Percentiles rank a stretch among this genome's conserved stretches.
phyloP scores from a whole-genome alignment of 2,797 vertebrate species.

The Gambusia yucatana region DNA sequence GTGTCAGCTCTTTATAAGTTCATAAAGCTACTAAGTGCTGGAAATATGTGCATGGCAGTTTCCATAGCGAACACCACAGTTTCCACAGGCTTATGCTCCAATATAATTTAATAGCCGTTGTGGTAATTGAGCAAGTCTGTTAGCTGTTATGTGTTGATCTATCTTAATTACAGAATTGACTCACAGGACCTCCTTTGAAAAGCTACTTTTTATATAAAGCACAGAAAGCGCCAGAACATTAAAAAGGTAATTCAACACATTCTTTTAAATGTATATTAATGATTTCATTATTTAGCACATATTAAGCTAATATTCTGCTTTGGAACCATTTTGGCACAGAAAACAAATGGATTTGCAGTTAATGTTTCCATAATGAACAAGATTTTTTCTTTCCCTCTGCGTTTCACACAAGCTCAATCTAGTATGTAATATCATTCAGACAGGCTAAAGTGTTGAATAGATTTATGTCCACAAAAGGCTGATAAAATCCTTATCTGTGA shows the following conservation, averaged over 20 bases:
- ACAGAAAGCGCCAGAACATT: slow-evolving; percentile 13
- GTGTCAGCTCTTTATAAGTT: slow-evolving; percentile 33
- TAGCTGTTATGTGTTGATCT: slow-evolving; percentile 72
- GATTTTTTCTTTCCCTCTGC: background rate
- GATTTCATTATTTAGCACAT: slow-evolving; percentile 52
- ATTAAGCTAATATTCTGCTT: slow-evolving; percentile 52
- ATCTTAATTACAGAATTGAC: slow-evolving; percentile 71
- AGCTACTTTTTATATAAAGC: slow-evolving; percentile 16
- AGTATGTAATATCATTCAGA: slow-evolving; percentile 45
- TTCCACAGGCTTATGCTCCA: slow-evolving; percentile 53
- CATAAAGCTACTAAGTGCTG: slow-evolving; percentile 49
- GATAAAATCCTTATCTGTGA: slow-evolving; percentile 74
- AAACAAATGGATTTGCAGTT: slow-evolving; percentile 63
- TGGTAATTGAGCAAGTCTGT: slow-evolving; percentile 73
- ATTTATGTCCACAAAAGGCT: slow-evolving; percentile 55
- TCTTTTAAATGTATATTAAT: slow-evolving; percentile 61
- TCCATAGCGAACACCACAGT: slow-evolving; percentile 48
- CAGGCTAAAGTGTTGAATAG: slow-evolving; percentile 47
- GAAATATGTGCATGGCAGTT: slow-evolving; percentile 54
- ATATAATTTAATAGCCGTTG: slow-evolving; percentile 70
- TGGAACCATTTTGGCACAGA: slow-evolving; percentile 38
- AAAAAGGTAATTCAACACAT: slow-evolving; percentile 24
- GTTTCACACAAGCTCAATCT: slow-evolving; percentile 20
- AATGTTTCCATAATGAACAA: slow-evolving; percentile 64
- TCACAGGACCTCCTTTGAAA: slow-evolving; percentile 40